These are phyloP conservation scores for Ptilonorhynchus violaceus DNA, from an alignment of 2,113 vertebrate genomes.

Conservation along the genomic window DNA sequence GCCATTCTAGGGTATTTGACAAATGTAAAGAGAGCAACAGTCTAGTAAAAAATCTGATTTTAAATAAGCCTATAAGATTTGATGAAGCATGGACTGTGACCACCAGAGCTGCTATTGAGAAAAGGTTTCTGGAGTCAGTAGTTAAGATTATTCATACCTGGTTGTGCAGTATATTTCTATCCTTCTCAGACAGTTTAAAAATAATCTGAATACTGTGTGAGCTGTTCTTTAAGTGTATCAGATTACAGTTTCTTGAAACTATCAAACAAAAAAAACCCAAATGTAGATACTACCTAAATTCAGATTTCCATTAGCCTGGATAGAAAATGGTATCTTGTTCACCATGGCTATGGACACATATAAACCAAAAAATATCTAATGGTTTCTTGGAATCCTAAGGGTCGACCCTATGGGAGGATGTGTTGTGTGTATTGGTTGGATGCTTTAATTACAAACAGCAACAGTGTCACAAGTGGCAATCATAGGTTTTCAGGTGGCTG, in stretches of 20 bases:
- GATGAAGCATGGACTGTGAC: background rate
- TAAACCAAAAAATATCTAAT: background rate
- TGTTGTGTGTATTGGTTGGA: background rate
- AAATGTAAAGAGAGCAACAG: background rate
- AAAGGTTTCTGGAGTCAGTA: background rate
- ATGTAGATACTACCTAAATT: background rate
- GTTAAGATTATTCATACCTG: background rate
- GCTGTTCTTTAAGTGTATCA: background rate
- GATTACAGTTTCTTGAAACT: background rate
- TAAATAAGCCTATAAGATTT: background rate
- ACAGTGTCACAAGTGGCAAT: background rate
- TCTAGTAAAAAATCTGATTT: background rate
- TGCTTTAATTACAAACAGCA: background rate
- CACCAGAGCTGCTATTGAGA: background rate
- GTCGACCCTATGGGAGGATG: background rate
- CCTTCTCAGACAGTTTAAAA: background rate
- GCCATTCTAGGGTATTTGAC: background rate
- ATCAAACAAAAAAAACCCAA: background rate
- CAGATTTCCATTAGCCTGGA: background rate
- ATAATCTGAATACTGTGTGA: background rate
- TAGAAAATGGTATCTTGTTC: background rate
- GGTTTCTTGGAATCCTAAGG: background rate
- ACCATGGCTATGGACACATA: background rate
- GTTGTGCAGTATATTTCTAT: background rate
- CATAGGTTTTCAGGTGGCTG: background rate